Conservation (phyloP, 2,797 vertebrate genomes). For the Chromis chromis region DNA sequence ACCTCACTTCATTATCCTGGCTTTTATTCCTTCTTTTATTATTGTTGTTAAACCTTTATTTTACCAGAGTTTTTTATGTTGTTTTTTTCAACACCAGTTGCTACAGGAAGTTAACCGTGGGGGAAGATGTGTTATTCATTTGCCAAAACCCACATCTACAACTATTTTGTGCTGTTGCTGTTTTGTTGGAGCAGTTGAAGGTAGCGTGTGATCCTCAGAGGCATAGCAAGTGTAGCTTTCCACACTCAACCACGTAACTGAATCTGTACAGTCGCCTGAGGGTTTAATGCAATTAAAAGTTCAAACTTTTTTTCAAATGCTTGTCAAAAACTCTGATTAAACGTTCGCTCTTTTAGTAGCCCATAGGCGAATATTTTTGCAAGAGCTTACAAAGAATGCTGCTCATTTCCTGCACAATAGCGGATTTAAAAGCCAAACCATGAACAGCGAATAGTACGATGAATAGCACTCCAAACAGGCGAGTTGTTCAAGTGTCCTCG, state of each 20-base stretch:
- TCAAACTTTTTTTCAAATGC: too few relatives aligned
- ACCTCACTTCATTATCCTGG: not conserved
- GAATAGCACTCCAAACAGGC: too few relatives aligned
- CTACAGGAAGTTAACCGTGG: slow-evolving; percentile 2
- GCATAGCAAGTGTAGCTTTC: not conserved
- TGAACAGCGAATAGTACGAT: slow-evolving; percentile 3
- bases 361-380: too few relatives aligned
- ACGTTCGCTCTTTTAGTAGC: too few relatives aligned
- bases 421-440: not conserved
- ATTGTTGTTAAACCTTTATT: slow-evolving; percentile 14
- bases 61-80: not conserved
- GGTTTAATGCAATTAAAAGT: too few relatives aligned
- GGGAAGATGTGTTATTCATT: slow-evolving; percentile 1
- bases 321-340: not conserved
- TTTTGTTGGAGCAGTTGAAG: slow-evolving; percentile 1
- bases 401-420: not conserved
- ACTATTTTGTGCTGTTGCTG: slow-evolving; percentile 1
- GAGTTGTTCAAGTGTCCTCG: not conserved
- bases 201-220: slow-evolving; percentile 20
- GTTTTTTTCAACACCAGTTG: not conserved
- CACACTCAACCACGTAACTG: too few relatives aligned
- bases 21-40: slow-evolving; percentile 7
- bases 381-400: not conserved
- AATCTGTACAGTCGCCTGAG: too few relatives aligned
- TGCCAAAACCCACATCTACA: slow-evolving; percentile 2